phyloP scores from a whole-genome alignment of 2,797 vertebrate species.

The Phrynocephalus vlangalii region DNA sequence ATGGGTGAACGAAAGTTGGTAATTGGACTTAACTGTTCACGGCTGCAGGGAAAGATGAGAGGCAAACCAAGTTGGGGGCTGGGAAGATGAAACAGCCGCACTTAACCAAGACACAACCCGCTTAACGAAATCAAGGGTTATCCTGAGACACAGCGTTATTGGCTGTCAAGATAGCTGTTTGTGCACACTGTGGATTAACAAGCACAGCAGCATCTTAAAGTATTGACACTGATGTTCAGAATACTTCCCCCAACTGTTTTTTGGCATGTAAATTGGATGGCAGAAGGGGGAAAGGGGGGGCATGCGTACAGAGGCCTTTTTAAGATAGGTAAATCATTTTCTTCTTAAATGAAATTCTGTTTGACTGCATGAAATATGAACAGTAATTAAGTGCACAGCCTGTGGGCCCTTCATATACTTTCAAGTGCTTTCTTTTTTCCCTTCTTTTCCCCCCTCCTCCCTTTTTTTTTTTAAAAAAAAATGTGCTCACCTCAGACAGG shows the following conservation, averaged over 20 bases:
- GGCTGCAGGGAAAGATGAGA: constrained; percentile 36
- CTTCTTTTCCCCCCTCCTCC: too few species aligned
- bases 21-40: constrained; percentile 36
- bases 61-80: constrained; percentile 37
- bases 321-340: constrained; percentile 80
- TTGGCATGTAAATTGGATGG: constrained; percentile 53
- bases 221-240: constrained; percentile 69
- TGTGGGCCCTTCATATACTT: constrained; percentile 86
- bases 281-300: constrained; percentile 25
- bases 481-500: constrained; percentile 88
- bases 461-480: constrained; percentile 44
- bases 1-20: constrained; percentile 13
- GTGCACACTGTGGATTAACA: constrained; percentile 56
- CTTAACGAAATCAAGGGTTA: constrained; percentile 59
- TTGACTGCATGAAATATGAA: constrained; percentile 87
- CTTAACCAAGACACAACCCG: constrained; percentile 62
- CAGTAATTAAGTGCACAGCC: constrained; percentile 88
- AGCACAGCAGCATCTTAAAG: constrained; percentile 64
- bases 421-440: constrained; percentile 78
- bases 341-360: constrained; percentile 82
- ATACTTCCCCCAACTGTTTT: constrained; percentile 35
- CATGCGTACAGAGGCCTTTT: constrained; percentile 52
- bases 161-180: constrained; percentile 46
- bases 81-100: constrained; percentile 33
- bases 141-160: neutral